These are phyloP conservation scores for Octomys mimax DNA, from an alignment of 2,797 vertebrate genomes.

Conservation along the genomic window DNA sequence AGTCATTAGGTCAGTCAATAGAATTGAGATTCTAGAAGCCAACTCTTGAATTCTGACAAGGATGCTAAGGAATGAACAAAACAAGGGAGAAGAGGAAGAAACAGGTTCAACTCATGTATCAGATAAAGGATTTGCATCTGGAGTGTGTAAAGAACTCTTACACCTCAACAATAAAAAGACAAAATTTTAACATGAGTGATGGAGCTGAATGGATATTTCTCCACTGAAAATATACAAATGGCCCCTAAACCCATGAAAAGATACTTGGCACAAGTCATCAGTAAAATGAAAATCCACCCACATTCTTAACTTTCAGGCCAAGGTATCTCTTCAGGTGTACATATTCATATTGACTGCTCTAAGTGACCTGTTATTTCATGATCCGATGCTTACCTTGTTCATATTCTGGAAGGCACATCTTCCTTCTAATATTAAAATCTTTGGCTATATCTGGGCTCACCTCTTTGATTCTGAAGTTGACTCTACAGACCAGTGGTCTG, in stretches of 20 bases:
- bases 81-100: neutral
- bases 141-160: constrained; percentile 30
- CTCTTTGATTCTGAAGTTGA: neutral
- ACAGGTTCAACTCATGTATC: neutral
- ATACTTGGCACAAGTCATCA: neutral
- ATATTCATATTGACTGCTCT: neutral
- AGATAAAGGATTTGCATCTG: neutral
- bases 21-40: constrained; percentile 3
- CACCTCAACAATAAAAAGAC: constrained; percentile 13
- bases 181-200: constrained; percentile 22
- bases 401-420: neutral
- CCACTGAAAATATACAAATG: neutral
- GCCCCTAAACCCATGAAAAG: neutral
- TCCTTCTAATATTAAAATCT: neutral
- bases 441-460: neutral
- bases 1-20: neutral
- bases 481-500: neutral
- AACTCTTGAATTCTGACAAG: constrained; percentile 21
- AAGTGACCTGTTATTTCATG: neutral
- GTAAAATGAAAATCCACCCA: neutral
- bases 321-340: neutral
- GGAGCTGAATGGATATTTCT: neutral
- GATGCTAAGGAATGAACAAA: neutral
- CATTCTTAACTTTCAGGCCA: neutral
- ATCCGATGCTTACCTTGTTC: neutral